These are phyloP conservation scores for Myrmecobius fasciatus DNA, from an alignment of 2,113 vertebrate species.

Conservation along the genomic window DNA sequence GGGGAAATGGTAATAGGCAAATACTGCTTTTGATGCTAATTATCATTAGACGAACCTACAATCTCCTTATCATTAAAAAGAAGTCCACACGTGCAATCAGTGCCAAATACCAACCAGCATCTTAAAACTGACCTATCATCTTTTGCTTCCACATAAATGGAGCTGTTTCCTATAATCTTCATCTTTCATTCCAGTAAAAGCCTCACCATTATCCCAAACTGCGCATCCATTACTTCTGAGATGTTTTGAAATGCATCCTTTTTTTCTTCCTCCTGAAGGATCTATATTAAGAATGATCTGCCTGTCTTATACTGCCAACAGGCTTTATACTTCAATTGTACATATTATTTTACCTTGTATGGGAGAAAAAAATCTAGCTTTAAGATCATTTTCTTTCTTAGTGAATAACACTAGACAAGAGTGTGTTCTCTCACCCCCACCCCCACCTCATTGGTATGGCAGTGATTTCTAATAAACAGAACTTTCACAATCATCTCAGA, in stretches of 20 bases:
- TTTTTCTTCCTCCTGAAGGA: conserved; percentile 58
- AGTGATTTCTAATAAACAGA: conserved; percentile 76
- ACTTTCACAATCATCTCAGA: conserved; percentile 80
- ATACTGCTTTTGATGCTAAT: conserved; percentile 63
- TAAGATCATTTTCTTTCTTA: conserved; percentile 78
- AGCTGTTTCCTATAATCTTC: conserved; percentile 80
- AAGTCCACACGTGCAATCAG: conserved; percentile 79
- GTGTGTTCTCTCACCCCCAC: conserved; percentile 57
- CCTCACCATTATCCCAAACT: conserved; percentile 73
- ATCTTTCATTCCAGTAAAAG: conserved; percentile 81
- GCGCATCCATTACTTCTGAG: conserved; percentile 75
- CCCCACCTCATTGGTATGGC: conserved; percentile 56
- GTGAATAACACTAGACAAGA: conserved; percentile 69
- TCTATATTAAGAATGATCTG: conserved; percentile 58
- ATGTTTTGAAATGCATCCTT: conserved; percentile 73
- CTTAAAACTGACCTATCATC: conserved; percentile 82
- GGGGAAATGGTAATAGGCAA: conserved; percentile 69
- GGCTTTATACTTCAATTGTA: conserved; percentile 69
- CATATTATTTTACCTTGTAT: conserved; percentile 56
- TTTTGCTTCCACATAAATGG: conserved; percentile 79
- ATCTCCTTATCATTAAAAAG: conserved; percentile 72
- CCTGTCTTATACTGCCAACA: conserved; percentile 14
- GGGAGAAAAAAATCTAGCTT: conserved; percentile 67
- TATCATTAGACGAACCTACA: conserved; percentile 74
- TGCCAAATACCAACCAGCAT: conserved; percentile 79